Evolutionary conservation across 2,888 invertebrate species (phyloP), one percentile per base, ranked within the genome.

Genomic region (Leucoptera coffeella): DNA sequence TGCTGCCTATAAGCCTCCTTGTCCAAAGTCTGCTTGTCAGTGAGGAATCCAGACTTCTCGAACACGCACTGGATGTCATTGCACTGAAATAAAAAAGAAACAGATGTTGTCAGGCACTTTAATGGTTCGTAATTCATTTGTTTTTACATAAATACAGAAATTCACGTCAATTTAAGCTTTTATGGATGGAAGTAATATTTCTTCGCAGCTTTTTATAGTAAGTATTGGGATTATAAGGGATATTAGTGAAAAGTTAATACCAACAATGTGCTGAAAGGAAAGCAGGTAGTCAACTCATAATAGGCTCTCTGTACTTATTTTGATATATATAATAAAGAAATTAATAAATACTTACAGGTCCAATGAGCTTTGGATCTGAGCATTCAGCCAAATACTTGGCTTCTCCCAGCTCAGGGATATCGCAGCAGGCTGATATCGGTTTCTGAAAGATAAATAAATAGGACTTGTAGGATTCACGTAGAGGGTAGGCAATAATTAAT

Each of bases 401-500:
- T n/a, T 57, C 50, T 3, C 62, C 65, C 6, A 69, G 29, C 30
- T 69, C 67, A 9, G 69, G 69, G 21, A 67, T 67, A 29, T 65
- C 59, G 30, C 69, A 69, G 34, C 67, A 69, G 9, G 52, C 51
- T 28, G 67, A 67, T 32, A 67, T 42, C 1, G 67, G 67, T 52
- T 67, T 69, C 67, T 69, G 45, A 23, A 51, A 49, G 23, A 23
- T 21, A 25, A 22, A 17, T 17, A 12, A 25, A 14, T 10, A n/a
- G n/a, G n/a, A n/a, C n/a, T n/a, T n/a, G n/a, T n/a, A 17, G n/a
- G n/a, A n/a, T n/a, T n/a, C n/a, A n/a, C n/a, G n/a, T n/a, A n/a
- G n/a, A n/a, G n/a, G n/a, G n/a, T n/a, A n/a, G n/a, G n/a, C n/a
- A n/a, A n/a, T n/a, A n/a, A n/a, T n/a, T n/a, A n/a, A n/a, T n/a